These are phyloP conservation scores for Eupleurogrammus muticus DNA, from an alignment of 2,797 vertebrate genomes.

Conservation along the genomic window DNA sequence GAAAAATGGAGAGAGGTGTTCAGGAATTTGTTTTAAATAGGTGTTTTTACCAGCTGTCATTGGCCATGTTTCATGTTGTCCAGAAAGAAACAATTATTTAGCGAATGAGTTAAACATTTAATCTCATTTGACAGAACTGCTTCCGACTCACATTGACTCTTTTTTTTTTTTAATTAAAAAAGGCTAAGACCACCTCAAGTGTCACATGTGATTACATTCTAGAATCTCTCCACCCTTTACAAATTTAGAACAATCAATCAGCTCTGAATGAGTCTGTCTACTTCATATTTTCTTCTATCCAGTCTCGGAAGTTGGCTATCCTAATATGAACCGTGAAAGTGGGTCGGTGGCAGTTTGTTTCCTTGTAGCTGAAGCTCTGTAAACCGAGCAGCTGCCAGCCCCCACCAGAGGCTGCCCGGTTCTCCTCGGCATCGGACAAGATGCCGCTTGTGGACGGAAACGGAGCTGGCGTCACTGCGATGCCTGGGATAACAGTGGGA, in stretches of 20 bases:
- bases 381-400: constrained; percentile 90
- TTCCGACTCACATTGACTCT: no score
- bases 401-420: constrained; percentile 28
- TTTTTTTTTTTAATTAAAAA: no score
- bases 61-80: no score
- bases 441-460: constrained; percentile 35
- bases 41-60: no score
- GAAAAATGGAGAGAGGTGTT: no score
- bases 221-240: background rate
- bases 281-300: constrained; percentile 91
- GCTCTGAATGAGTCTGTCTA: constrained; percentile 55
- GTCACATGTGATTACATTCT: no score
- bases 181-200: no score
- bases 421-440: constrained; percentile 55
- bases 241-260: background rate
- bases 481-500: constrained; percentile 88
- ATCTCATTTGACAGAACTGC: no score
- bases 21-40: no score
- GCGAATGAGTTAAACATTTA: no score
- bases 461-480: constrained; percentile 77
- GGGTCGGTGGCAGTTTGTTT: constrained; percentile 82
- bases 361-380: constrained; percentile 88
- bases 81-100: no score
- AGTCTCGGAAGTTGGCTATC: constrained; percentile 87
- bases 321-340: constrained; percentile 87